phyloP scores from a whole-genome alignment of 2,797 vertebrate species.

The Takifugu rubripes region DNA sequence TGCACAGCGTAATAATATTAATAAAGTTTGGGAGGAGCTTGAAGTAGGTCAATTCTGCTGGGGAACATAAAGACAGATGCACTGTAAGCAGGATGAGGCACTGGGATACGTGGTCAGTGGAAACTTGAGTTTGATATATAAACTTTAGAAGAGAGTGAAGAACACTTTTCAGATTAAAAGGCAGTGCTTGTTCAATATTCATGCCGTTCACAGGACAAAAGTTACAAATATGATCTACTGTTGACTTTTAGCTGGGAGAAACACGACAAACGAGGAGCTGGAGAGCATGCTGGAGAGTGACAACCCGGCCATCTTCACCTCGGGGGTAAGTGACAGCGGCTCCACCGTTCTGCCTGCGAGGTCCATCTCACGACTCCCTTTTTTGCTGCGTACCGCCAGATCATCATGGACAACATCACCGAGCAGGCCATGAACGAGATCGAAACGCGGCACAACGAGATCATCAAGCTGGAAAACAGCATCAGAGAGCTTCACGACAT shows the following conservation, averaged over 20 bases:
- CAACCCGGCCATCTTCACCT: slow-evolving; percentile 94
- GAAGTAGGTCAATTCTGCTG: slow-evolving; percentile 49
- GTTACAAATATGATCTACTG: slow-evolving; percentile 10
- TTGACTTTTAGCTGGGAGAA: slow-evolving; percentile 83
- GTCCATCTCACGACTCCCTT: background rate
- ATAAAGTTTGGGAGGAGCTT: slow-evolving; percentile 8
- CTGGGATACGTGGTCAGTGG: background rate
- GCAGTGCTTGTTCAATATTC: background rate
- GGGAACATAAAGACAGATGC: slow-evolving; percentile 38
- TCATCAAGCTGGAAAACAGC: slow-evolving; percentile 94
- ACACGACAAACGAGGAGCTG: slow-evolving; percentile 93
- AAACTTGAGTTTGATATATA: background rate
- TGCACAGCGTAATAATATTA: slow-evolving; percentile 2
- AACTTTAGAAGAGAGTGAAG: slow-evolving; percentile 5
- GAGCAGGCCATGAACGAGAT: slow-evolving; percentile 94
- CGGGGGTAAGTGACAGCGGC: slow-evolving; percentile 78
- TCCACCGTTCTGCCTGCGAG: background rate
- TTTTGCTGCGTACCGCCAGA: slow-evolving; percentile 65
- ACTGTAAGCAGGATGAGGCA: slow-evolving; percentile 23
- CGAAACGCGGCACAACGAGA: slow-evolving; percentile 90
- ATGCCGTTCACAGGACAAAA: background rate
- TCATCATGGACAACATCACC: slow-evolving; percentile 94
- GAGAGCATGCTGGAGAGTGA: slow-evolving; percentile 97
- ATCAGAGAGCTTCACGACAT: slow-evolving; percentile 95
- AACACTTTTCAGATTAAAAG: background rate